These are phyloP conservation scores for Nematostella vectensis DNA, from an alignment of 92 coral and sea anemone species.

Conservation along the genomic window DNA sequence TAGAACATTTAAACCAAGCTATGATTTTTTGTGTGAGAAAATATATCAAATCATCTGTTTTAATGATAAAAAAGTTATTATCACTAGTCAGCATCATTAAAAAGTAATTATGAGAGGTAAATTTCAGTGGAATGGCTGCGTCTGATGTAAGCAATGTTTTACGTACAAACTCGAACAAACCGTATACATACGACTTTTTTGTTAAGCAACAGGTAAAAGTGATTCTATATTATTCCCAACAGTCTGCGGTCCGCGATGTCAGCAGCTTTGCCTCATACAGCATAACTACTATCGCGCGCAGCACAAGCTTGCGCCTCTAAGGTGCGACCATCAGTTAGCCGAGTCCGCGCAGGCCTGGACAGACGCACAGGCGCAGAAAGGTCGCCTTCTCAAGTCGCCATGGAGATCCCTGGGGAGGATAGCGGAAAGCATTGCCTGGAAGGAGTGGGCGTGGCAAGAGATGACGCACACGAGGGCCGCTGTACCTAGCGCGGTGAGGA, in stretches of 20 bases:
- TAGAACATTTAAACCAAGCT: too few species aligned
- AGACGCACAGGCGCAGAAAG: conserved; percentile 28
- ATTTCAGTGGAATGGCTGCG: too few species aligned
- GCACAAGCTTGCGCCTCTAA: conserved; percentile 53
- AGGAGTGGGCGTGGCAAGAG: conserved; percentile 57
- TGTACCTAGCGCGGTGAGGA: conserved; percentile 45
- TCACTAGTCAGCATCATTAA: too few species aligned
- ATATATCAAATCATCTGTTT: too few species aligned
- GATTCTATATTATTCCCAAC: too few species aligned
- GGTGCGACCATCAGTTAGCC: conserved; percentile 58
- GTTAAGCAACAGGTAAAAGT: too few species aligned
- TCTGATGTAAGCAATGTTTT: too few species aligned
- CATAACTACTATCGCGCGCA: conserved; percentile 69
- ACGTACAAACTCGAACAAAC: too few species aligned
- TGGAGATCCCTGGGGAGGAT: conserved; percentile 8
- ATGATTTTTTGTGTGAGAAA: too few species aligned
- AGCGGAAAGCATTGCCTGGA: conserved; percentile 58
- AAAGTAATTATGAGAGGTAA: too few species aligned
- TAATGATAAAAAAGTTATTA: too few species aligned
- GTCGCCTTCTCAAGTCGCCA: conserved; percentile 16
- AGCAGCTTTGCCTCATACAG: conserved; percentile 45
- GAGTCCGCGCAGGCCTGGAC: conserved; percentile 72
- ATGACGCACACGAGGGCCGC: conserved; percentile 31
- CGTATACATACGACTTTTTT: too few species aligned
- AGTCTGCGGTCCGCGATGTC: conserved; percentile 64